Evolutionary conservation across 2,888 invertebrate genomes (phyloP).

Genomic region (Deilephila elpenor): DNA sequence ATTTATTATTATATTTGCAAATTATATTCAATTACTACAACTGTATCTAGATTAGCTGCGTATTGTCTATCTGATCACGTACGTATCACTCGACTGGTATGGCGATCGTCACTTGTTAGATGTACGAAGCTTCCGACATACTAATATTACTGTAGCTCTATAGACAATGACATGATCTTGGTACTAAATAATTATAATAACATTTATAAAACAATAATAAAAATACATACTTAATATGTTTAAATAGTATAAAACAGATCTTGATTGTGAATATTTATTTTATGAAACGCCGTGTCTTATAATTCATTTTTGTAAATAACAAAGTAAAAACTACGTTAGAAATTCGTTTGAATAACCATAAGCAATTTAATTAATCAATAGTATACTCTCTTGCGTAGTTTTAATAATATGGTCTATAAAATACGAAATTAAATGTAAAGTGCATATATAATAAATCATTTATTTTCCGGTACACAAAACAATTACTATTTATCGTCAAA

Average conservation of each 20-base stretch:
- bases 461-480: too few relatives aligned
- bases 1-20: not conserved
- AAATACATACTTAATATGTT: not conserved
- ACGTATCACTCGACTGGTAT: not conserved
- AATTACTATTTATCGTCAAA: too few relatives aligned
- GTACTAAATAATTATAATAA: not conserved
- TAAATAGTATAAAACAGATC: not conserved
- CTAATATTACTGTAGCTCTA: not conserved
- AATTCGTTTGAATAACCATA: too few relatives aligned
- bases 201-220: not conserved
- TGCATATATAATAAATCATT: too few relatives aligned
- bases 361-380: too few relatives aligned
- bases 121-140: constrained; percentile 13
- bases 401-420: too few relatives aligned
- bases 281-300: too few relatives aligned
- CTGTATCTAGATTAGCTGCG: not conserved
- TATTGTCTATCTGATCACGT: constrained; percentile 27
- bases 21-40: not conserved
- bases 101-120: constrained; percentile 9
- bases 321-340: too few relatives aligned
- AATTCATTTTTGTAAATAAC: too few relatives aligned
- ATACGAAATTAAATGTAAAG: too few relatives aligned
- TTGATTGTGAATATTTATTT: too few relatives aligned
- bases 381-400: too few relatives aligned
- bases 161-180: not conserved